phyloP scores from a whole-genome alignment of 2,888 invertebrate genomes.

The Apamea monoglypha region DNA sequence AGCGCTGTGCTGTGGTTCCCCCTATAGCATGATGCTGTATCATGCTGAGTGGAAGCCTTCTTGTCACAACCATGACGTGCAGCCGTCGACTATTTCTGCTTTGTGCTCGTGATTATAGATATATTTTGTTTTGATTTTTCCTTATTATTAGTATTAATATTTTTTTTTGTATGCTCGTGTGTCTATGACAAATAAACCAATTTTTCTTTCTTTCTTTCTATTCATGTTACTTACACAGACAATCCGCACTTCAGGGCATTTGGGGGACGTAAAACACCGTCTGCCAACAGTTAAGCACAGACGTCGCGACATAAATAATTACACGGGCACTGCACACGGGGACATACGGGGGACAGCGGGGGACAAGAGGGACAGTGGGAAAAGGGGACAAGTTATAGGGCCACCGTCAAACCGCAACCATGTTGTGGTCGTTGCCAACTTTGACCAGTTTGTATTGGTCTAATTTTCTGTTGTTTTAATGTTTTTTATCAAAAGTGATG shows the following conservation, averaged over 20 bases:
- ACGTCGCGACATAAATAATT: conserved; percentile 79
- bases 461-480: conserved; percentile 39
- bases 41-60: too few relatives aligned
- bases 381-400: conserved; percentile 71
- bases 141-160: too few relatives aligned
- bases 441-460: conserved; percentile 46
- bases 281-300: conserved; percentile 64
- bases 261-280: conserved; percentile 36
- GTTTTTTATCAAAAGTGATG: conserved; percentile 24
- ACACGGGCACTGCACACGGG: conserved; percentile 76
- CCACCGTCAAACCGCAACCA: conserved; percentile 59
- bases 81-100: too few relatives aligned
- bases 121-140: too few relatives aligned
- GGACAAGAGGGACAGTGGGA: conserved; percentile 50
- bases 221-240: conserved; percentile 18
- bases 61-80: too few relatives aligned
- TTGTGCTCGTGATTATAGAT: too few relatives aligned
- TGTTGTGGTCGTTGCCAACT: conserved; percentile 55
- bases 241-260: conserved; percentile 36
- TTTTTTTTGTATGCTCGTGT: too few relatives aligned
- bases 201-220: neutral
- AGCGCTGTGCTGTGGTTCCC: too few relatives aligned
- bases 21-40: too few relatives aligned
- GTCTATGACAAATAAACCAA: too few relatives aligned
- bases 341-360: conserved; percentile 59